phyloP scores from a whole-genome alignment of 2,888 invertebrate species.

The Luperina nickerlii region DNA sequence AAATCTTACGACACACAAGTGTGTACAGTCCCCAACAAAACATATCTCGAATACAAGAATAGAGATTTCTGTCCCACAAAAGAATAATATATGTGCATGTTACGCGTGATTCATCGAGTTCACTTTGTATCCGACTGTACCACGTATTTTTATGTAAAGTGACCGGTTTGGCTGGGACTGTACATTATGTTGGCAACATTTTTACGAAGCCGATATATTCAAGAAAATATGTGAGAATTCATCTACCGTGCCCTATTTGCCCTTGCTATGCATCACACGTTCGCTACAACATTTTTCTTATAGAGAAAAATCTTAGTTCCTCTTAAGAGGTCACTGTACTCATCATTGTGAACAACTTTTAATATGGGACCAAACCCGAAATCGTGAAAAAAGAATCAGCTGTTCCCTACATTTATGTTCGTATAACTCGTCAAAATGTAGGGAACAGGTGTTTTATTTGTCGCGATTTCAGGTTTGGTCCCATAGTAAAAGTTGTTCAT shows the following conservation, averaged over 20 bases:
- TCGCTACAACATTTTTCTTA: background rate
- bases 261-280: background rate
- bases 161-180: slow-evolving; percentile 36
- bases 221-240: slow-evolving; percentile 11
- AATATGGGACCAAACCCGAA: too few relatives aligned
- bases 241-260: background rate
- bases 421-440: too few relatives aligned
- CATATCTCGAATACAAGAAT: slow-evolving; percentile 64
- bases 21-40: slow-evolving; percentile 35
- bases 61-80: slow-evolving; percentile 67
- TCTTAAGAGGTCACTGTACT: too few relatives aligned
- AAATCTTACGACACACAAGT: background rate
- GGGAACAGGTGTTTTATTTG: too few relatives aligned
- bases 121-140: slow-evolving; percentile 61
- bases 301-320: background rate
- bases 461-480: too few relatives aligned
- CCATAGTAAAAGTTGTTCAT: too few relatives aligned
- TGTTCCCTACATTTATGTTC: too few relatives aligned
- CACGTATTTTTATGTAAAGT: slow-evolving; percentile 58
- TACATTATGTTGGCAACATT: slow-evolving; percentile 16
- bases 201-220: slow-evolving; percentile 15
- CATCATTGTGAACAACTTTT: too few relatives aligned
- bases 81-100: slow-evolving; percentile 69
- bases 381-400: too few relatives aligned
- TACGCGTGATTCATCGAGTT: slow-evolving; percentile 69